Base-by-base conservation (phyloP, 1,140 invertebrate species). In the Ditylenchus dipsaci region DNA sequence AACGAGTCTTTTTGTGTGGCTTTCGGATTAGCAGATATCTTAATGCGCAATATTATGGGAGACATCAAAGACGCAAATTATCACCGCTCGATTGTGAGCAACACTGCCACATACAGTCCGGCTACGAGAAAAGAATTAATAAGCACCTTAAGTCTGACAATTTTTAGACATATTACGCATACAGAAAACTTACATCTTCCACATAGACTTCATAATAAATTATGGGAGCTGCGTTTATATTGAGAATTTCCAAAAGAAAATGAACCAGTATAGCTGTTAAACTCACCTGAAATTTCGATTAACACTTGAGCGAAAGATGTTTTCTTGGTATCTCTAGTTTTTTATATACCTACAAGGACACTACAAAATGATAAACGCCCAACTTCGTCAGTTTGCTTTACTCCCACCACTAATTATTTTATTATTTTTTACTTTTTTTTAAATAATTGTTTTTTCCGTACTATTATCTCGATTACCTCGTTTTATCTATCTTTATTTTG, bases 41-140 rank as follows among this genome's bases (percentile, higher is more conserved):
- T 30, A 56, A 61, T 63, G 27, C 29, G 15, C 26, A 5, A 67
- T 68, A 1, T 5, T 63, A 1, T 8, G 9, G 1, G 1, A 27
- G 29, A 30, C 17, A 0, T 29, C 33, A 62, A 13, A 7, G 49
- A 53, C 3, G 49, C 15, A 26, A 26, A 65, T 8, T 8, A 42
- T 15, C 9, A 79, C 65, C 78, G 45, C 60, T 80, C 78, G 29
- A 80, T 58, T n/a, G 78, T 82, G 0, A 82, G 64, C 63, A 80
- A 62, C n/a, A 80, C 76, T 26, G 78, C 80, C n/a, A 71, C 75
- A 53, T 80, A 80, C 23, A 80, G 71, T 11, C 78, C 80, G n/a
- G 80, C 80, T 13, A 82, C 76, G n/a, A 80, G 58, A 56, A 82
- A 82, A 9, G 76, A 71, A 58, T 80, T 80, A 53, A 80, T 81